Conservation (phyloP, 2,888 invertebrate species). For the Rhamphomyia laevipes region DNA sequence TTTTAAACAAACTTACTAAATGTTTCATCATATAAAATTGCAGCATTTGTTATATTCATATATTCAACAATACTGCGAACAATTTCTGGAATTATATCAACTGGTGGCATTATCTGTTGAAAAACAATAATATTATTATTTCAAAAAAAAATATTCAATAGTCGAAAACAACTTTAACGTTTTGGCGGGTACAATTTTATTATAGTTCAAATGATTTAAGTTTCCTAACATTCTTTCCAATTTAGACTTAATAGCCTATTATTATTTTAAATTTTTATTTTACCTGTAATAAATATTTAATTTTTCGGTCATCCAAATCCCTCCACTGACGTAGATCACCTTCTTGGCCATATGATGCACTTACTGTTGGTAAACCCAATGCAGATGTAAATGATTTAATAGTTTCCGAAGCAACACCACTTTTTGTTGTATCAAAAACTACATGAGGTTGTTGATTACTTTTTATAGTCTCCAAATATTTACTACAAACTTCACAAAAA, state of each 20-base stretch:
- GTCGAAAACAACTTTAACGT: neutral
- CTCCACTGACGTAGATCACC: constrained; percentile 78
- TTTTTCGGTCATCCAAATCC: constrained; percentile 53
- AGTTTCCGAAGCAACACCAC: constrained; percentile 70
- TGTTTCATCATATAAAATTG: constrained; percentile 77
- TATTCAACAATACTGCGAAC: constrained; percentile 67
- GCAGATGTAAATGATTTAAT: constrained; percentile 74
- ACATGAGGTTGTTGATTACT: constrained; percentile 61
- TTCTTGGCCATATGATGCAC: constrained; percentile 73
- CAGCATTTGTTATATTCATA: constrained; percentile 84
- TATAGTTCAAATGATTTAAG: neutral
- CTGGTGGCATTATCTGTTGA: constrained; percentile 49
- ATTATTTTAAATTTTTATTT: neutral
- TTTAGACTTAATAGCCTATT: too few species aligned
- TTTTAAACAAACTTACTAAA: constrained; percentile 49
- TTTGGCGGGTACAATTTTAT: neutral
- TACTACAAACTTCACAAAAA: constrained; percentile 50
- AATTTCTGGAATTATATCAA: constrained; percentile 72
- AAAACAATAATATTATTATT: too few species aligned
- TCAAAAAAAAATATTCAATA: too few species aligned
- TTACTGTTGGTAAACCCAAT: constrained; percentile 68
- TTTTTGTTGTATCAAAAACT: constrained; percentile 70
- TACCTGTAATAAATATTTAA: constrained; percentile 61
- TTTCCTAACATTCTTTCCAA: too few species aligned
- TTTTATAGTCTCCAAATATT: constrained; percentile 53